Evolutionary conservation across 2,113 vertebrate species (phyloP).

Genomic region (Hirundichthys speculiger): DNA sequence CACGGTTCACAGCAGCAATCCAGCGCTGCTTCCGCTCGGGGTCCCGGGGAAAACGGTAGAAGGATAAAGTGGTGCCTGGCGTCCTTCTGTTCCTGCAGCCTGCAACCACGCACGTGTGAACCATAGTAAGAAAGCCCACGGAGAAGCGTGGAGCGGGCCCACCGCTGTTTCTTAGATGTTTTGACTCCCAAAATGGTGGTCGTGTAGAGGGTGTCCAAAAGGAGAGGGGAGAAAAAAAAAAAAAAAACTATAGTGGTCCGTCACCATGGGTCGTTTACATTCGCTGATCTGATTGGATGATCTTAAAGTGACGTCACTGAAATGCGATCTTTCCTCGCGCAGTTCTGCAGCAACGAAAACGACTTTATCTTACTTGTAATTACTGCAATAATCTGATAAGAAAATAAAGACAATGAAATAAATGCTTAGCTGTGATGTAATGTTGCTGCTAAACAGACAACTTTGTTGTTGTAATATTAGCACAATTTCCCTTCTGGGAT

Average conservation of each 20-base stretch:
- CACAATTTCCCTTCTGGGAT: too few species aligned
- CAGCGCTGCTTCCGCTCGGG: conserved; percentile 80
- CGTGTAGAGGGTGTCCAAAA: neutral
- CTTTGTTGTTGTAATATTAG: too few species aligned
- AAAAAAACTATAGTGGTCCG: too few species aligned
- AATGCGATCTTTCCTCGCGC: conserved; percentile 6
- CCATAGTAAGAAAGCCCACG: conserved; percentile 69
- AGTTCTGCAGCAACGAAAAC: neutral
- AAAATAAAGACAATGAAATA: too few species aligned
- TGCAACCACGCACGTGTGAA: conserved; percentile 82
- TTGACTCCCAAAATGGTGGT: conserved; percentile 85
- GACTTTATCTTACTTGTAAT: too few species aligned
- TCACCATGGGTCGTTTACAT: conserved; percentile 8
- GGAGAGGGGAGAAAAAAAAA: neutral
- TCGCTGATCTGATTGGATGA: conserved; percentile 52
- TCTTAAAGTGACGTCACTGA: conserved; percentile 28
- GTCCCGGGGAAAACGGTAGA: conserved; percentile 82
- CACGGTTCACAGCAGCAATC: conserved; percentile 79
- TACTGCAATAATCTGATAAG: too few species aligned
- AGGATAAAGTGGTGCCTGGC: conserved; percentile 73
- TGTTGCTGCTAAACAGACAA: too few species aligned
- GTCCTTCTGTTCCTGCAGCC: conserved; percentile 81
- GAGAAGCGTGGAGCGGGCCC: conserved; percentile 35
- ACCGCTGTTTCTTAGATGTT: conserved; percentile 19
- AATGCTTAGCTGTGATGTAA: too few species aligned